A percentile compares a stretch with the other conserved stretches of the same genome.
Conservation (phyloP, 2,113 vertebrate genomes). For the Ginglymostoma cirratum region DNA sequence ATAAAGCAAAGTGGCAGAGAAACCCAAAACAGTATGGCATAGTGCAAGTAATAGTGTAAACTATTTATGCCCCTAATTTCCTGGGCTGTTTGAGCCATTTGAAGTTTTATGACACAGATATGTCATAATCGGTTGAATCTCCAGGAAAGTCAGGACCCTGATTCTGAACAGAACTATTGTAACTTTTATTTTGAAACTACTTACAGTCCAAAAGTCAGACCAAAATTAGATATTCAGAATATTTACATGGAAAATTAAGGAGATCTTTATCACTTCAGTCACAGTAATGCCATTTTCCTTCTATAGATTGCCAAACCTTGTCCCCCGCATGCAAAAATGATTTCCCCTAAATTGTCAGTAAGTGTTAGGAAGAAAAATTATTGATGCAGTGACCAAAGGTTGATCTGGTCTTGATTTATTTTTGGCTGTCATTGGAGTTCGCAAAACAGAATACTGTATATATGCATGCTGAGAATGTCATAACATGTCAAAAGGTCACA, state of each 20-base stretch:
- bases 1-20: background rate
- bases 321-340: background rate
- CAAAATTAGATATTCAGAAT: background rate
- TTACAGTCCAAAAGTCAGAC: background rate
- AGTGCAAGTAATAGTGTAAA: background rate
- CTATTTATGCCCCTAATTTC: background rate
- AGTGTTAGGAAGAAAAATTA: background rate
- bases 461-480: background rate
- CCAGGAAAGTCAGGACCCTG: background rate
- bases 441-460: background rate
- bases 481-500: background rate
- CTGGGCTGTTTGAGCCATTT: background rate
- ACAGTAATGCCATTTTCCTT: background rate
- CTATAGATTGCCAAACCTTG: background rate
- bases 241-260: background rate
- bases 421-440: background rate
- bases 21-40: background rate
- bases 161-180: background rate
- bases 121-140: background rate
- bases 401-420: slow-evolving; percentile 1
- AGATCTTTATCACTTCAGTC: background rate
- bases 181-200: background rate
- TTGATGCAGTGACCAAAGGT: background rate
- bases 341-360: background rate
- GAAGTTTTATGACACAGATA: background rate